phyloP scores from a whole-genome alignment of 2,113 vertebrate species.

The Limanda limanda region DNA sequence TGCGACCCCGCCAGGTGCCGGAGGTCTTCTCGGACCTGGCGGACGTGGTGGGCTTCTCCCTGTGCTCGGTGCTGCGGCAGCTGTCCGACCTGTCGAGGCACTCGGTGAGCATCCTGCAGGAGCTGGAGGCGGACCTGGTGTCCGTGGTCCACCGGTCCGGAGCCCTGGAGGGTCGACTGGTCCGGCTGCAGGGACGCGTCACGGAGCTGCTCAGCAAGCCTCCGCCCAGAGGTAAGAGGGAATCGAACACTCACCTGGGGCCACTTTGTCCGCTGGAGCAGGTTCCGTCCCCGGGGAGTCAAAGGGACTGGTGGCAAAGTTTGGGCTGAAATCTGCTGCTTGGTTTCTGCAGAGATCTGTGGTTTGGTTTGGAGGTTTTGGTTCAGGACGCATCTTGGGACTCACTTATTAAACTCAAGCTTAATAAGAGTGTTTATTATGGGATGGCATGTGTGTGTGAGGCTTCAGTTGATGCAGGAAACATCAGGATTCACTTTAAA shows the following conservation, averaged over 20 bases:
- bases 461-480: too few relatives aligned
- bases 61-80: constrained; percentile 82
- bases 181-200: constrained; percentile 77
- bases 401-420: too few relatives aligned
- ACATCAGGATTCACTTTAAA: too few relatives aligned
- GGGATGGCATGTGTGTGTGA: not conserved
- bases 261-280: not conserved
- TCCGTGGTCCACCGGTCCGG: constrained; percentile 79
- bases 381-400: too few relatives aligned
- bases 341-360: too few relatives aligned
- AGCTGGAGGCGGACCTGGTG: constrained; percentile 82
- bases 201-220: constrained; percentile 73
- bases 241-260: too few relatives aligned
- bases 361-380: too few relatives aligned
- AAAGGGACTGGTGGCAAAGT: too few relatives aligned
- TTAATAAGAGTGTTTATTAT: too few relatives aligned
- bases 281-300: too few relatives aligned
- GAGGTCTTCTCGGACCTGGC: constrained; percentile 74
- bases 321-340: too few relatives aligned
- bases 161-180: constrained; percentile 78
- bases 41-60: constrained; percentile 79
- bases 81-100: constrained; percentile 84
- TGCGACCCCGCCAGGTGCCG: not conserved
- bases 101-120: constrained; percentile 83
- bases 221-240: constrained; percentile 73